Evolutionary conservation across 2,888 invertebrate species (phyloP), one percentile per base, ranked within the genome.

Genomic region (Erebia palarica): DNA sequence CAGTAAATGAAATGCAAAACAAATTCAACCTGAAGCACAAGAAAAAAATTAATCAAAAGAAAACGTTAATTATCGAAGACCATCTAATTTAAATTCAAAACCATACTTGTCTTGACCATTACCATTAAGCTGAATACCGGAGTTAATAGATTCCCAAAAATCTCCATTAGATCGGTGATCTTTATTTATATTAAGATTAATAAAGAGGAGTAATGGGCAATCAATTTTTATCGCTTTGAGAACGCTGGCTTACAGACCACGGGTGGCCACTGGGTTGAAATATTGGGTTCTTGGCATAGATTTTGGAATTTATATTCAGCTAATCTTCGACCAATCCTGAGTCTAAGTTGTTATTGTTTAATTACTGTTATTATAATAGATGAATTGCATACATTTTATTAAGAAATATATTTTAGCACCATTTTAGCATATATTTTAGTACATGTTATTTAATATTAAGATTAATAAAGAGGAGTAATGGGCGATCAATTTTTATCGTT

Each of bases 401-500:
- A 27, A 27, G 27, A 27, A 27, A 3, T 3, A 27, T 27, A 3
- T 27, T 27, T 27, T 27, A 27, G 27, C 27, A 27, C n/a, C n/a
- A n/a, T n/a, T n/a, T n/a, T n/a, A n/a, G n/a, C n/a, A n/a, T n/a
- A n/a, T n/a, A n/a, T n/a, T n/a, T n/a, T n/a, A n/a, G n/a, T n/a
- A n/a, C n/a, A n/a, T n/a, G n/a, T 73, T 75, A 76, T 76, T 75
- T 76, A 74, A n/a, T 74, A 75, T 65, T 65, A 73, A 76, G 53
- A 69, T 74, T 75, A 74, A 75, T 76, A 74, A 73, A 73, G 67
- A 72, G 65, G 59, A 74, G 74, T 73, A 73, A 76, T 75, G 82
- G 81, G 82, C 83, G 83, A 89, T 89, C 85, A 88, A 86, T 86
- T 89, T 89, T 86, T 88, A 87, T 89, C 80, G 84, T 73, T 81